A percentile compares a stretch with the other conserved stretches of the same genome.
These are phyloP conservation scores for Empis livida DNA, from an alignment of 2,888 invertebrate species.

Conservation along the genomic window DNA sequence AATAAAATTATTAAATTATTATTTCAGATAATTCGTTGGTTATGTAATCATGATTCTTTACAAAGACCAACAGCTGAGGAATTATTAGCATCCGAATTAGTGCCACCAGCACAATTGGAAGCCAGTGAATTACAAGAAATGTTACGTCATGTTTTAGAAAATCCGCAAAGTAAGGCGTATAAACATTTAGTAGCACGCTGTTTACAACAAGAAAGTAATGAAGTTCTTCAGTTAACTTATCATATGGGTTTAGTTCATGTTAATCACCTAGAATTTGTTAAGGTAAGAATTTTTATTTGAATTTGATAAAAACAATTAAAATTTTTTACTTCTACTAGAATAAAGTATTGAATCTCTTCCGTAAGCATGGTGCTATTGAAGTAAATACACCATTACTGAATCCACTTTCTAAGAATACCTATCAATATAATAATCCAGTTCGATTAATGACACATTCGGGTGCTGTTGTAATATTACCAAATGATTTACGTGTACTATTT, in stretches of 20 bases:
- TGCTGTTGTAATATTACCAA: slow-evolving; percentile 69
- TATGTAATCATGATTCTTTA: slow-evolving; percentile 73
- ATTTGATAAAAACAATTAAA: slow-evolving; percentile 11
- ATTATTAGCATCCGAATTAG: slow-evolving; percentile 63
- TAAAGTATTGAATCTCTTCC: slow-evolving; percentile 46
- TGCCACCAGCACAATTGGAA: slow-evolving; percentile 78
- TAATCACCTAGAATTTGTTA: slow-evolving; percentile 33
- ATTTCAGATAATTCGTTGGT: slow-evolving; percentile 47
- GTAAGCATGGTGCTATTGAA: slow-evolving; percentile 66
- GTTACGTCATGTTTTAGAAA: slow-evolving; percentile 65
- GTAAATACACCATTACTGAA: slow-evolving; percentile 68
- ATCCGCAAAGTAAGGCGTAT: slow-evolving; percentile 67
- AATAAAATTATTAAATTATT: background rate
- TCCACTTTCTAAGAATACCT: slow-evolving; percentile 49
- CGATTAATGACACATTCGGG: slow-evolving; percentile 81
- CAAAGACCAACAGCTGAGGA: slow-evolving; percentile 76
- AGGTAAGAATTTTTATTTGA: slow-evolving; percentile 15
- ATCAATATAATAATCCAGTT: slow-evolving; percentile 38
- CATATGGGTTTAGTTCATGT: slow-evolving; percentile 46
- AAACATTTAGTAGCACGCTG: slow-evolving; percentile 47
- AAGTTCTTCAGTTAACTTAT: slow-evolving; percentile 58
- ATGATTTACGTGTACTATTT: slow-evolving; percentile 70
- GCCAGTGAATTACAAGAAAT: slow-evolving; percentile 74
- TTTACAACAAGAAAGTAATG: slow-evolving; percentile 29
- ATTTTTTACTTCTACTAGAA: slow-evolving; percentile 8